Evolutionary conservation across 2,888 invertebrate species (phyloP).

Genomic region (Sialis lutaria): DNA sequence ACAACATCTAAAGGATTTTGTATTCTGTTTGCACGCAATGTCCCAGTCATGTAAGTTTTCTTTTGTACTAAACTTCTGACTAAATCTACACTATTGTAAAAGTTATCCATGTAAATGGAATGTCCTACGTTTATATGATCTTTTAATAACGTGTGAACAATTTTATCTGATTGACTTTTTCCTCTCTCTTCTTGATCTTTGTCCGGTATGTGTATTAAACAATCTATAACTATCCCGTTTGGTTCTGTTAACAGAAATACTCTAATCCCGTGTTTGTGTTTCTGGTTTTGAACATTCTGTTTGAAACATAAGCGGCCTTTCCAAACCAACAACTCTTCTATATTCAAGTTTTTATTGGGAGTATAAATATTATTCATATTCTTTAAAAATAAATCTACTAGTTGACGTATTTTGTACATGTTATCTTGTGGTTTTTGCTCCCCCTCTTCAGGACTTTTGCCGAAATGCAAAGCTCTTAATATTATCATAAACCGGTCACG

Average conservation of each 20-base stretch:
- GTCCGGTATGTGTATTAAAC: not conserved
- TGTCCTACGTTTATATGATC: constrained; percentile 11
- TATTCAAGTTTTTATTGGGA: constrained; percentile 12
- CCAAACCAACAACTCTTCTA: constrained; percentile 15
- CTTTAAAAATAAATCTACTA: constrained; percentile 8
- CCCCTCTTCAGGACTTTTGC: constrained; percentile 9
- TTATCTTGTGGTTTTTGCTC: constrained; percentile 3
- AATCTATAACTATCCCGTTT: not conserved
- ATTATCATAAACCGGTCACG: constrained; percentile 8
- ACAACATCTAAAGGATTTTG: constrained; percentile 9
- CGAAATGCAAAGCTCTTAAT: constrained; percentile 9
- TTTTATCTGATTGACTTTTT: constrained; percentile 6
- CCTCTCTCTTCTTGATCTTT: not conserved
- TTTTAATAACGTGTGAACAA: constrained; percentile 12
- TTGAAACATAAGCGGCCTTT: constrained; percentile 13
- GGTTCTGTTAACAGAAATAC: constrained; percentile 7
- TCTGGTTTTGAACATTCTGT: constrained; percentile 10
- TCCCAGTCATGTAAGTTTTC: constrained; percentile 10
- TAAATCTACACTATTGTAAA: constrained; percentile 11
- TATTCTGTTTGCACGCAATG: constrained; percentile 10
- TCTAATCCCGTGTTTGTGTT: constrained; percentile 14
- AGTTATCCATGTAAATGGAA: constrained; percentile 12
- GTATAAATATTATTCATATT: constrained; percentile 11
- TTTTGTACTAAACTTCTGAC: constrained; percentile 7
- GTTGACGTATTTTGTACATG: constrained; percentile 9